Base-by-base conservation (phyloP, 1,140 invertebrate species). In the Ectropis grisescens region DNA sequence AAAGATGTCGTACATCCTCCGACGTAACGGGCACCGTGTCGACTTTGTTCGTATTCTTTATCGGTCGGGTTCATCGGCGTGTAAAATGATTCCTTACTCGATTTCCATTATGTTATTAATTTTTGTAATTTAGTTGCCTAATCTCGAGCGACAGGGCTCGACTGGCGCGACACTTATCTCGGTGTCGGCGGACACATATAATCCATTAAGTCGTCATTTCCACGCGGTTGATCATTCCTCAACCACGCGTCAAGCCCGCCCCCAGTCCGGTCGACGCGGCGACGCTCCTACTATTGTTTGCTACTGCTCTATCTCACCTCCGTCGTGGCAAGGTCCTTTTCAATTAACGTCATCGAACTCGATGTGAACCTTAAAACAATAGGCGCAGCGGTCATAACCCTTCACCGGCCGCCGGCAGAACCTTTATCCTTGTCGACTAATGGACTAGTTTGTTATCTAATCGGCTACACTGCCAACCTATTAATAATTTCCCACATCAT, bases 201-300 rank as follows among this genome's bases (percentile, higher is more conserved):
- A 80, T 80, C 75, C 75, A 80, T 80, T 80, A 80, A 80, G 68
- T 76, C 75, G 75, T 80, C 74, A 76, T 80, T 79, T 79, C 71
- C 71, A 79, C 65, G 46, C 58, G 41, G 62, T 47, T 75, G 74
- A 68, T 76, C 67, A 79, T 79, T 79, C 67, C 56, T 79, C 69
- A 74, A 71, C 59, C 65, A 65, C 69, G 58, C 67, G 60, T 74
- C 70, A 67, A 52, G 54, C 46, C 64, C 67, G 70, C 69, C 67
- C 62, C 66, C 57, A 57, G 58, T 44, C 52, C n/a, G n/a, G n/a
- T n/a, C n/a, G n/a, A n/a, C n/a, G n/a, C n/a, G n/a, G n/a, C 55
- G 47, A 56, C 46, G 41, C 42, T 38, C 52, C 52, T 35, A 41
- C 60, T 65, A 72, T 76, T 75, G 69, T 79, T 68, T 47, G 65